Conservation (phyloP, 2,888 invertebrate genomes). For the Tridacna gigas region DNA sequence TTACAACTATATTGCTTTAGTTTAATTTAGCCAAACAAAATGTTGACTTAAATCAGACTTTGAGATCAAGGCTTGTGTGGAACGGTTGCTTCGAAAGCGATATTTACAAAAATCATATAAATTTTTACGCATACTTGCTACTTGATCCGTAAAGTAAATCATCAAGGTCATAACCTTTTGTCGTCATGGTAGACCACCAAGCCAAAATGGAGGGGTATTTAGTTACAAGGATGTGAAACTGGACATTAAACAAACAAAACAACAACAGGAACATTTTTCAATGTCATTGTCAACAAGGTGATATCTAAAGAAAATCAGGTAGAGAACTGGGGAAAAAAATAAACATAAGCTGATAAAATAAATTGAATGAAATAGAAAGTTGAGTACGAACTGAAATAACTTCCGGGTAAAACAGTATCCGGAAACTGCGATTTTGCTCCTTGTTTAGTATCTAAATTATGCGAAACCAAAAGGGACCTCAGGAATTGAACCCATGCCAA, state of each 20-base stretch:
- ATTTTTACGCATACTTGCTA: background rate
- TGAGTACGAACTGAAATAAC: background rate
- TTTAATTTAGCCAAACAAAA: no score
- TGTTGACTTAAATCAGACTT: no score
- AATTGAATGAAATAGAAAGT: background rate
- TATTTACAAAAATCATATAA: background rate
- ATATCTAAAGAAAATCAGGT: background rate
- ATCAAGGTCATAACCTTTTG: slow-evolving; percentile 41
- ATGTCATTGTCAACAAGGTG: background rate
- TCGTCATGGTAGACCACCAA: slow-evolving; percentile 45
- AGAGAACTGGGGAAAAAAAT: background rate
- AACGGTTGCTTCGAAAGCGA: no score
- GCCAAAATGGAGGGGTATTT: slow-evolving; percentile 3
- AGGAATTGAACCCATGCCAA: no score
- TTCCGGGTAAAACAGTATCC: no score
- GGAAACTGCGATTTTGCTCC: no score
- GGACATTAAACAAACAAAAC: background rate
- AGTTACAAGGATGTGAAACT: background rate
- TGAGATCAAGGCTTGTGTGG: no score
- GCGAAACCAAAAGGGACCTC: no score
- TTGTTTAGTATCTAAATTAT: no score
- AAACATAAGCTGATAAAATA: background rate
- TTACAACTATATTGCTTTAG: no score
- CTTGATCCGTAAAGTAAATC: slow-evolving; percentile 15
- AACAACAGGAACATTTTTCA: background rate